Conservation (phyloP, 1,140 invertebrate species). For the Papilio xuthus region DNA sequence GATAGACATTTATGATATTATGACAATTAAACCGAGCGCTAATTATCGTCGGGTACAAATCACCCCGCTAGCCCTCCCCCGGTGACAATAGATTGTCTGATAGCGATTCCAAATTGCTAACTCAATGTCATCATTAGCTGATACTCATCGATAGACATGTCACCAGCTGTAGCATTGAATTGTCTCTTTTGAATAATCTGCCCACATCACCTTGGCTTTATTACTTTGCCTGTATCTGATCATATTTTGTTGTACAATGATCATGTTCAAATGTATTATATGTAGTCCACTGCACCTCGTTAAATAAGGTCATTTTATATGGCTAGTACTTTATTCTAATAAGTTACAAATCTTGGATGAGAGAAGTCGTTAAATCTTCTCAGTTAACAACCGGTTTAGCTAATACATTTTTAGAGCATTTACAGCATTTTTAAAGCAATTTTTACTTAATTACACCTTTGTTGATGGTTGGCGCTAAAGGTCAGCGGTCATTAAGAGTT, state of each 20-base stretch:
- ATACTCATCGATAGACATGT: conserved; percentile 8
- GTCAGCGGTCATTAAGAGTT: conserved; percentile 17
- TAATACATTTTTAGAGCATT: too few relatives aligned
- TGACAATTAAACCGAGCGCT: not conserved
- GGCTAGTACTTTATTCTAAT: too few relatives aligned
- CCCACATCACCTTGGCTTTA: not conserved
- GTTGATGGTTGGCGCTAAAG: not conserved
- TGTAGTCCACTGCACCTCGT: too few relatives aligned
- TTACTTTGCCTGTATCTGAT: not conserved
- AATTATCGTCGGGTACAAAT: not conserved
- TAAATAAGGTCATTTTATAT: too few relatives aligned
- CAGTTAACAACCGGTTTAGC: not conserved
- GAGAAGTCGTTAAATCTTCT: not conserved
- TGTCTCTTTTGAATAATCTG: not conserved
- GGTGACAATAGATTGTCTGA: not conserved
- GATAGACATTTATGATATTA: not conserved
- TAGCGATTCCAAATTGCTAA: conserved; percentile 20
- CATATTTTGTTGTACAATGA: not conserved
- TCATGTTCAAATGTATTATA: too few relatives aligned
- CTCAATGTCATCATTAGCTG: conserved; percentile 14
- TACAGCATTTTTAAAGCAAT: conserved; percentile 4
- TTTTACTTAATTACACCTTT: conserved; percentile 28
- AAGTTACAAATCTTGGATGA: not conserved
- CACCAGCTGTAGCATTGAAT: not conserved
- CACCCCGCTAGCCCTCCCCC: not conserved